Conservation (phyloP, 2,888 invertebrate genomes). For the Eurois occulta region DNA sequence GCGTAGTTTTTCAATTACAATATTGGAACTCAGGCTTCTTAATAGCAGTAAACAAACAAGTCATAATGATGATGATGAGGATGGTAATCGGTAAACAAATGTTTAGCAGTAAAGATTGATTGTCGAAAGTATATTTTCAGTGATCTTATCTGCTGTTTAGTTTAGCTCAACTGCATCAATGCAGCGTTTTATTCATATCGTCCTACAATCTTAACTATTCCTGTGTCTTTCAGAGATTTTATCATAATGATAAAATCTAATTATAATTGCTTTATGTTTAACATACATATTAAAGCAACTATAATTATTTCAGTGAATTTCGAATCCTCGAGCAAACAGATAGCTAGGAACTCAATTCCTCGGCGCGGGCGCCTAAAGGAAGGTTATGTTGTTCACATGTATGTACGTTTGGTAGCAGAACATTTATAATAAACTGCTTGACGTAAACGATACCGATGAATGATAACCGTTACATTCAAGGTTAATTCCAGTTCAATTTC, state of each 20-base stretch:
- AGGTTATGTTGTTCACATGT: conserved; percentile 19
- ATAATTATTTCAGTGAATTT: conserved; percentile 20
- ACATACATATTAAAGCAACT: background rate
- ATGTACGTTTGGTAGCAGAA: background rate
- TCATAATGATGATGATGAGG: background rate
- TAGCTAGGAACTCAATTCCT: conserved; percentile 1
- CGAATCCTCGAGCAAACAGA: conserved; percentile 14
- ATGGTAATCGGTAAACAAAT: background rate
- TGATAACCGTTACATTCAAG: background rate
- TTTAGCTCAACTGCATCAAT: background rate
- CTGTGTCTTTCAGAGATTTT: background rate
- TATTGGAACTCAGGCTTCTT: background rate
- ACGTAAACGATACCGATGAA: background rate
- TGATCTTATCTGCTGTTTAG: background rate
- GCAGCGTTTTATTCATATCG: background rate
- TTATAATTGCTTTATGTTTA: background rate
- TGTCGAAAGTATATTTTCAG: background rate
- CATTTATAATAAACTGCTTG: conserved; percentile 8
- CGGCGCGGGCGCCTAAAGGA: conserved; percentile 30
- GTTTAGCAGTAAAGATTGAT: background rate
- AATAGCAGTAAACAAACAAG: background rate
- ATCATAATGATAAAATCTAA: background rate
- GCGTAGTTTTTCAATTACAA: background rate
- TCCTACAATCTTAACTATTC: background rate
- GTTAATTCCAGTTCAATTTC: background rate